Evolutionary conservation across 53 echinoderm and acorn worm species (phyloP).

Genomic region (Apostichopus leukothele): DNA sequence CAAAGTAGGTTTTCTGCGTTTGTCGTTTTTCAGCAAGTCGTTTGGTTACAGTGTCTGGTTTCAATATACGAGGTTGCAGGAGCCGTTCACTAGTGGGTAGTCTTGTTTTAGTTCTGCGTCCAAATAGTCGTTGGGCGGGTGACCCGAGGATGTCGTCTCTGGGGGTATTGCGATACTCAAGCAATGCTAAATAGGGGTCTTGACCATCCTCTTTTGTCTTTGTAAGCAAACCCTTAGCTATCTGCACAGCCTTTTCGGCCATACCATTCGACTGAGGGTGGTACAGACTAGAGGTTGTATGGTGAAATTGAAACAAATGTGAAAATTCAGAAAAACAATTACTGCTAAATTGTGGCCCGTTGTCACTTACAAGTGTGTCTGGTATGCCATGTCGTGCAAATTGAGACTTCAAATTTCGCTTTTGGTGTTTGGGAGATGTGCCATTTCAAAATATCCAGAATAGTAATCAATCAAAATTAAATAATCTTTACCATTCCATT

Average conservation of each 20-base stretch:
- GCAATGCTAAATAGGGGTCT: conserved; percentile 49
- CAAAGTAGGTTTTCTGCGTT: conserved; percentile 38
- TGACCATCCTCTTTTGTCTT: conserved; percentile 30
- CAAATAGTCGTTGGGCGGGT: neutral
- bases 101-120: conserved; percentile 37
- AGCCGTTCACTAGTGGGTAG: conserved; percentile 32
- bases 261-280: conserved; percentile 57
- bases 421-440: neutral
- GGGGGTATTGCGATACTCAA: conserved; percentile 51
- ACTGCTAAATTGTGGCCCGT: no score
- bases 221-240: neutral
- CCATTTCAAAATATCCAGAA: neutral
- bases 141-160: neutral
- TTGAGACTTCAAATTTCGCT: neutral
- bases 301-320: no score
- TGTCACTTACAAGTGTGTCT: neutral
- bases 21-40: neutral
- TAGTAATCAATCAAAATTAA: conserved; percentile 30
- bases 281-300: conserved; percentile 13
- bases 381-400: conserved; percentile 38
- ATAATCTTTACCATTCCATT: conserved; percentile 13
- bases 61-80: neutral
- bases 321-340: no score
- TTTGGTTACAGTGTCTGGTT: neutral
- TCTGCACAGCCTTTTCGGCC: conserved; percentile 55